phyloP scores from a whole-genome alignment of 1,140 invertebrate genomes.

The Armadillidium nasatum region DNA sequence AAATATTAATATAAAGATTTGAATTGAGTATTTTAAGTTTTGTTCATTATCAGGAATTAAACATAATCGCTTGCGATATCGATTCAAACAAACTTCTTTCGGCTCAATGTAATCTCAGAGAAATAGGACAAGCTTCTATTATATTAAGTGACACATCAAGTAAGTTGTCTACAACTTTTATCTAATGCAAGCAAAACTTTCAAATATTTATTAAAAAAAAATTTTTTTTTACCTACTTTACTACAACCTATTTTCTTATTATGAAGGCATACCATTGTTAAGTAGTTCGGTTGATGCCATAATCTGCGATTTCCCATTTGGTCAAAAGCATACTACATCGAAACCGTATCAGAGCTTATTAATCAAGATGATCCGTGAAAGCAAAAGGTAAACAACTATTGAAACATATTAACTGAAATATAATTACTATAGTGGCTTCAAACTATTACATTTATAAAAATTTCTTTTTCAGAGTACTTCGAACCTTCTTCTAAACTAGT shows the following conservation, averaged over 20 bases:
- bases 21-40: no score
- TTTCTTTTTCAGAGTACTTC: not conserved
- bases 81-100: not conserved
- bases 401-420: no score
- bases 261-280: not conserved
- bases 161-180: not conserved
- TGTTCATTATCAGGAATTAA: not conserved
- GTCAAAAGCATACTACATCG: slow-evolving; percentile 11
- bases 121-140: not conserved
- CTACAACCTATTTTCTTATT: no score
- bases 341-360: no score
- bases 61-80: not conserved
- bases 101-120: not conserved
- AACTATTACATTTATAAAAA: not conserved
- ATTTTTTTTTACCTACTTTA: no score
- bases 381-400: no score
- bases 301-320: slow-evolving; percentile 29
- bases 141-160: not conserved
- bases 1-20: no score
- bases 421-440: no score
- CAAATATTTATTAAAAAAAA: no score
- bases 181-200: not conserved
- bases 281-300: slow-evolving; percentile 5
- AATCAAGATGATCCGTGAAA: no score
- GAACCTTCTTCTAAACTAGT: not conserved